Percentiles rank a stretch among this genome's conserved stretches.
These are phyloP conservation scores for Pinctada fucata DNA, from an alignment of 2,888 invertebrate genomes.

Conservation along the genomic window DNA sequence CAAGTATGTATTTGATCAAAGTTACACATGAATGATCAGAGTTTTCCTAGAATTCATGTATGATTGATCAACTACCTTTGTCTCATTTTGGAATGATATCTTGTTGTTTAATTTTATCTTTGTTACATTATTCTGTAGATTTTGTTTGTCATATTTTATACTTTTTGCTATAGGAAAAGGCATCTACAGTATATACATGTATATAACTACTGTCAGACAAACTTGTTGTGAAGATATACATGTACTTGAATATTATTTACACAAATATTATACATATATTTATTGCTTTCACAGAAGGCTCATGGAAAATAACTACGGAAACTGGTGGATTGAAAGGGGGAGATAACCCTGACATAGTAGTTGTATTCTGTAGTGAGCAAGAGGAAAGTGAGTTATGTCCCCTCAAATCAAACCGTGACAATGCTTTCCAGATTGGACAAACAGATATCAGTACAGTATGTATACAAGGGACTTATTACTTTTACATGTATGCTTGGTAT, in stretches of 20 bases:
- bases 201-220: too few relatives aligned
- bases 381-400: slow-evolving; percentile 58
- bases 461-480: not conserved
- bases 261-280: not conserved
- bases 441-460: slow-evolving; percentile 42
- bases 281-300: slow-evolving; percentile 50
- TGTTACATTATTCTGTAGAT: too few relatives aligned
- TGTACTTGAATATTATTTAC: too few relatives aligned
- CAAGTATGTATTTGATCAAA: slow-evolving; percentile 47
- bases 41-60: too few relatives aligned
- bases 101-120: too few relatives aligned
- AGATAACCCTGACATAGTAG: slow-evolving; percentile 56
- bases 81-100: too few relatives aligned
- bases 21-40: too few relatives aligned
- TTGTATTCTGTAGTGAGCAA: slow-evolving; percentile 66
- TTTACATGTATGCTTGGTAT: not conserved
- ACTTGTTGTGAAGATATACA: too few relatives aligned
- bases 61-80: too few relatives aligned
- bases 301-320: slow-evolving; percentile 60
- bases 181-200: too few relatives aligned
- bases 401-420: slow-evolving; percentile 47
- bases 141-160: too few relatives aligned
- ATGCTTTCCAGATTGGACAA: slow-evolving; percentile 61
- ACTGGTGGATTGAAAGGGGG: slow-evolving; percentile 60
- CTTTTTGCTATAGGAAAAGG: too few relatives aligned